phyloP scores from a whole-genome alignment of 2,888 invertebrate species.

The Leptopilina syphax region DNA sequence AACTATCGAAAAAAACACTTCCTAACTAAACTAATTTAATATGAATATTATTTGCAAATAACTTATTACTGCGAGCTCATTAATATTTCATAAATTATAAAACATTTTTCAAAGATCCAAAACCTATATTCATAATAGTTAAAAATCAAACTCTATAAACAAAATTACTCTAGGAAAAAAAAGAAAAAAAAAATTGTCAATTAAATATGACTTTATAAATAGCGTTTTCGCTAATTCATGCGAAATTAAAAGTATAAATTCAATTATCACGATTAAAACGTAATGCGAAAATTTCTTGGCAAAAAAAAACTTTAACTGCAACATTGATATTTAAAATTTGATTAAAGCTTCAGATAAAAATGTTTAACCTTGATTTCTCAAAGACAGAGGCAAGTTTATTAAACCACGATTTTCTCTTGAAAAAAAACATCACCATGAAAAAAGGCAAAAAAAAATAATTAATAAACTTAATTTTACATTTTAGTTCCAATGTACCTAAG shows the following conservation, averaged over 20 bases:
- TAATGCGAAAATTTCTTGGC: neutral
- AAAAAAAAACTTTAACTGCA: neutral
- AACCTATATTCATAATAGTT: conserved; percentile 38
- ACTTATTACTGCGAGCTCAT: neutral
- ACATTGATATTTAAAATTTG: neutral
- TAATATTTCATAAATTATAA: conserved; percentile 22
- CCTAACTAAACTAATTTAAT: conserved; percentile 23
- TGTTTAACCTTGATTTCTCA: neutral
- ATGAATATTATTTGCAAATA: conserved; percentile 15
- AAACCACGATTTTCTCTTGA: neutral
- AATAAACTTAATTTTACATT: conserved; percentile 16
- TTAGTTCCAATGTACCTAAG: neutral
- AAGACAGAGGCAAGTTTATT: neutral
- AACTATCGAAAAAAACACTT: conserved; percentile 3
- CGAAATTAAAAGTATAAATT: neutral
- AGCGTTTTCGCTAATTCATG: conserved; percentile 5
- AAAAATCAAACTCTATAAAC: conserved; percentile 42
- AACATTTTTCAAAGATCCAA: conserved; percentile 42
- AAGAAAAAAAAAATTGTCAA: neutral
- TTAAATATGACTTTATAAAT: conserved; percentile 27
- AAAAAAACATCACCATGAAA: neutral
- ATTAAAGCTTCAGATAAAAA: conserved; percentile 25
- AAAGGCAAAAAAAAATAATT: neutral
- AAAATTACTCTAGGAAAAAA: neutral
- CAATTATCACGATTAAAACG: conserved; percentile 19